Conservation (phyloP, 2,888 invertebrate genomes). For the Coelinius sp. region DNA sequence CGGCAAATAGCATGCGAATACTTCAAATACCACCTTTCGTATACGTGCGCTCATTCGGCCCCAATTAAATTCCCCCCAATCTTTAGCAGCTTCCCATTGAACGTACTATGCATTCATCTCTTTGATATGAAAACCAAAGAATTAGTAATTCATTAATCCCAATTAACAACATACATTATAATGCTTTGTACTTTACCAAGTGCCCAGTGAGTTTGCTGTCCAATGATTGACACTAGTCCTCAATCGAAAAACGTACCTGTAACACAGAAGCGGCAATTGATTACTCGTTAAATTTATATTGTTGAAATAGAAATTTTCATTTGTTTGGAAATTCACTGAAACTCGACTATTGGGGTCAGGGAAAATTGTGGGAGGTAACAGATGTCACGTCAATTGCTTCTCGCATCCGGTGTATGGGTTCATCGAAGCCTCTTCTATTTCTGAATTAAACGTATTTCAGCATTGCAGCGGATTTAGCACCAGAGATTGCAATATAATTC, state of each 20-base stretch:
- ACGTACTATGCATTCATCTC: background rate
- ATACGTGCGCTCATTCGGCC: slow-evolving; percentile 1
- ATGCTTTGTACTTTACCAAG: slow-evolving; percentile 16
- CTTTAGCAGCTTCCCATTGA: background rate
- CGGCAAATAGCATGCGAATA: slow-evolving; percentile 5
- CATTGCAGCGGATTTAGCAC: background rate
- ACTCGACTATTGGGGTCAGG: background rate
- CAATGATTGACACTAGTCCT: background rate
- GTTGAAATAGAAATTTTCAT: background rate
- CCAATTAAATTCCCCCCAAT: background rate
- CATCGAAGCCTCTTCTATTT: slow-evolving; percentile 1
- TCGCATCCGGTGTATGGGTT: slow-evolving; percentile 4
- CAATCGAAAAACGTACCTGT: background rate
- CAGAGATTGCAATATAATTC: slow-evolving; percentile 7
- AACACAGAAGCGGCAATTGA: background rate
- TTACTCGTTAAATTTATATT: background rate
- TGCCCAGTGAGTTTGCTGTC: background rate
- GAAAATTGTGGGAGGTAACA: background rate
- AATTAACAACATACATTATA: background rate
- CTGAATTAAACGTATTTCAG: slow-evolving; percentile 4
- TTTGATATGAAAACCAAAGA: slow-evolving; percentile 14
- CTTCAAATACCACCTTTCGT: slow-evolving; percentile 11
- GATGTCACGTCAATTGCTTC: slow-evolving; percentile 7
- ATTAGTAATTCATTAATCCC: slow-evolving; percentile 20
- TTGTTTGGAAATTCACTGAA: background rate